phyloP scores from a whole-genome alignment of 1,140 invertebrate genomes.

The Trigoniulus corallinus region DNA sequence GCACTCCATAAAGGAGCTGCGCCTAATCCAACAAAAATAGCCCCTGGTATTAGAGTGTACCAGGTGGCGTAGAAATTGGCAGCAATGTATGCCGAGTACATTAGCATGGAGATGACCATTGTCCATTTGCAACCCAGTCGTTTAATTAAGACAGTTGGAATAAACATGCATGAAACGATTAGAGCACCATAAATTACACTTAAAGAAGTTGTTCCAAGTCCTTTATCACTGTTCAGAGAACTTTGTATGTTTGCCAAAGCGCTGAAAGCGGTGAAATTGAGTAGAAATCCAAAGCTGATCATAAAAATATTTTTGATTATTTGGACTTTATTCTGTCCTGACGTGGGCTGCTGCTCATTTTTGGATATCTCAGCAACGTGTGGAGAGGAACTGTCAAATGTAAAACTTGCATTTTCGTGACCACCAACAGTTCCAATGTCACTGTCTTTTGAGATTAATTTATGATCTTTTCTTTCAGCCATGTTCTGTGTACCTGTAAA shows the following conservation, averaged over 20 bases:
- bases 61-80: constrained; percentile 81
- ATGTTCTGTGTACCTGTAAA: no score
- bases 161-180: constrained; percentile 80
- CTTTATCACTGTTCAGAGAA: constrained; percentile 30
- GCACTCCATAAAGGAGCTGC: constrained; percentile 35
- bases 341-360: no score
- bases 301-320: constrained; percentile 8
- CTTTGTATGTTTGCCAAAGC: constrained; percentile 7
- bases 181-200: constrained; percentile 74
- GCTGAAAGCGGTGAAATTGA: constrained; percentile 6
- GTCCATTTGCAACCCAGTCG: constrained; percentile 90
- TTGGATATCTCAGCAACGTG: no score
- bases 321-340: not conserved
- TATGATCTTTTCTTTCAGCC: no score
- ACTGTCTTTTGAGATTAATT: no score
- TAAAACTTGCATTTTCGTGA: no score
- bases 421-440: no score
- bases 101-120: constrained; percentile 71
- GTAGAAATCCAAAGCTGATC: constrained; percentile 9
- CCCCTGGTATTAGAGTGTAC: constrained; percentile 81
- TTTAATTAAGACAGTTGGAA: constrained; percentile 75
- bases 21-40: constrained; percentile 44
- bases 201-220: constrained; percentile 63
- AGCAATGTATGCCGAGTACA: constrained; percentile 83
- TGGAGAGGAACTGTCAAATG: no score